Conservation (phyloP, 2,888 invertebrate species). For the Siphonodentalium dalli region DNA sequence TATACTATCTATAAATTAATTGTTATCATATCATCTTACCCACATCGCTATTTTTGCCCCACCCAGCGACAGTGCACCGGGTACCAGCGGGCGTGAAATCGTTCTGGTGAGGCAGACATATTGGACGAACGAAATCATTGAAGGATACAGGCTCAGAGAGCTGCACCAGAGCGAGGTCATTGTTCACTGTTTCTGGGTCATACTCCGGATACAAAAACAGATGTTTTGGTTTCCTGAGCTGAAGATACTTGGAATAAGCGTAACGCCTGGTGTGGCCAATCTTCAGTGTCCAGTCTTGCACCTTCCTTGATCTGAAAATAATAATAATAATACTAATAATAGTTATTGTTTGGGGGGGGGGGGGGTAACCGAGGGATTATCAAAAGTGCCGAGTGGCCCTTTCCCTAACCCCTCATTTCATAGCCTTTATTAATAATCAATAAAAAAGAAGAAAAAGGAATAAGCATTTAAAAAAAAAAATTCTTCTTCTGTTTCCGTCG, state of each 20-base stretch:
- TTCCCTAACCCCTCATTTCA: too few species aligned
- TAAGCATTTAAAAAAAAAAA: too few species aligned
- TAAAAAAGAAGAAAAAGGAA: too few species aligned
- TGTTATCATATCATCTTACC: constrained; percentile 27
- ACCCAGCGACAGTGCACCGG: constrained; percentile 47
- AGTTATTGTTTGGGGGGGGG: neutral
- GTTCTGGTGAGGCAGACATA: constrained; percentile 40
- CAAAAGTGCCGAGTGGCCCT: too few species aligned
- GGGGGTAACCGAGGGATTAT: neutral
- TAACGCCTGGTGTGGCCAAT: constrained; percentile 45
- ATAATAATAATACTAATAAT: too few species aligned
- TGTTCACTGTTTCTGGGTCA: constrained; percentile 38
- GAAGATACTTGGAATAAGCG: constrained; percentile 41
- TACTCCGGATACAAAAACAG: constrained; percentile 38
- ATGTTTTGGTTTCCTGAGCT: constrained; percentile 35
- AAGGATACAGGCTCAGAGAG: constrained; percentile 40
- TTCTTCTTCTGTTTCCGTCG: too few species aligned
- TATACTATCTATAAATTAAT: too few species aligned
- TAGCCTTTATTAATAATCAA: too few species aligned
- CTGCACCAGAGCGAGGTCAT: constrained; percentile 50
- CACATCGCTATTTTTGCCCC: constrained; percentile 41
- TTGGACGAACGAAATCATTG: constrained; percentile 50
- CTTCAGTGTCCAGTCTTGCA: constrained; percentile 30
- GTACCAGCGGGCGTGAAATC: constrained; percentile 37
- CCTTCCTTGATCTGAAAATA: constrained; percentile 22